These are phyloP conservation scores for Ephestia elutella DNA, from an alignment of 1,140 invertebrate genomes.

Conservation along the genomic window DNA sequence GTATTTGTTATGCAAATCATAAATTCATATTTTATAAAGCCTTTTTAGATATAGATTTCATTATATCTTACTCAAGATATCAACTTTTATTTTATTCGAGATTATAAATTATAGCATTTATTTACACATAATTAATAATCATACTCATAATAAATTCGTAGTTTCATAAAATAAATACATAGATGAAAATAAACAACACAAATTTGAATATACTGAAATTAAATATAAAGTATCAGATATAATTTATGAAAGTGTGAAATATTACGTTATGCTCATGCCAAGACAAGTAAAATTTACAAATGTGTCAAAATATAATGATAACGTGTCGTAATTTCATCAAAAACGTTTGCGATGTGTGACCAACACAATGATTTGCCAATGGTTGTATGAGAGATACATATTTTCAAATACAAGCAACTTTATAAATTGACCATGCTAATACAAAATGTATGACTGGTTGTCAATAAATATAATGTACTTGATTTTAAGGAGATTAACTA, in stretches of 20 bases:
- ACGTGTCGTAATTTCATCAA: conserved; percentile 28
- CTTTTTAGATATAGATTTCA: conserved; percentile 1
- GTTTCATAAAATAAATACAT: conserved; percentile 21
- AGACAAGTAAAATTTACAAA: conserved; percentile 51
- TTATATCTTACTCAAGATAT: no score
- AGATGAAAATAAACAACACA: conserved; percentile 30
- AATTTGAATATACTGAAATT: conserved; percentile 24
- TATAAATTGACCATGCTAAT: conserved; percentile 26
- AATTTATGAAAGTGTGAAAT: conserved; percentile 24
- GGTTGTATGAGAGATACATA: conserved; percentile 29
- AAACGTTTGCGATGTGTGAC: conserved; percentile 17
- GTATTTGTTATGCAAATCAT: no score
- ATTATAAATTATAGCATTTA: background rate
- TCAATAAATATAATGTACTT: conserved; percentile 10
- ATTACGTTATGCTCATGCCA: conserved; percentile 48
- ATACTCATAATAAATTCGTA: background rate
- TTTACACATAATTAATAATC: conserved; percentile 5
- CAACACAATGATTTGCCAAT: conserved; percentile 39
- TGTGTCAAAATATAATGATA: conserved; percentile 35
- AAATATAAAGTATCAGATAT: conserved; percentile 22
- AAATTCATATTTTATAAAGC: background rate
- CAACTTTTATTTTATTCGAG: no score
- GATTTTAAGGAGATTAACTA: background rate
- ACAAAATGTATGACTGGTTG: conserved; percentile 6
- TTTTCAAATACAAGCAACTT: conserved; percentile 33